Conservation (phyloP, 2,888 invertebrate species). For the Nematopogon swammerdamellus region DNA sequence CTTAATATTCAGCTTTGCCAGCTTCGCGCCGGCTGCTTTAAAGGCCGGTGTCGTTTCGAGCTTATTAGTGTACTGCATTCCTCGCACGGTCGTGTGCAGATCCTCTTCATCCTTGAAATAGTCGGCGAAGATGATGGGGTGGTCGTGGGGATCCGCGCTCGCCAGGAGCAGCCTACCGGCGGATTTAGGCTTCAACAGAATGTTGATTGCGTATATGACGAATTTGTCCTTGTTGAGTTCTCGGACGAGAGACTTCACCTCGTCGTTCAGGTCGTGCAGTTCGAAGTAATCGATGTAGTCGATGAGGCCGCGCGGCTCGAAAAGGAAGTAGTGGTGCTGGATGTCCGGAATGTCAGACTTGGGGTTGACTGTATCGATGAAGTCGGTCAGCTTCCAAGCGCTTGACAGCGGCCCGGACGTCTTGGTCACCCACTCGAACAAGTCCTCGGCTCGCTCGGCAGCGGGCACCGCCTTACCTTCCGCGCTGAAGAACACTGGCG, state of each 20-base stretch:
- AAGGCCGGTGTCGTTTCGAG: background rate
- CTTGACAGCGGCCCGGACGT: conserved; percentile 19
- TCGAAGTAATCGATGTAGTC: conserved; percentile 6
- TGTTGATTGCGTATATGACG: background rate
- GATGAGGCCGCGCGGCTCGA: conserved; percentile 11
- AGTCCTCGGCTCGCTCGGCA: background rate
- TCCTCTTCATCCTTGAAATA: background rate
- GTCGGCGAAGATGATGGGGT: conserved; percentile 24
- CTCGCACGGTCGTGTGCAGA: background rate
- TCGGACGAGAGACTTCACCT: conserved; percentile 1
- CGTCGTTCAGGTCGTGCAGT: conserved; percentile 12
- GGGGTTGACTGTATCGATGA: conserved; percentile 10
- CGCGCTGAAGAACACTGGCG: conserved; percentile 20
- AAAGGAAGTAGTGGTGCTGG: conserved; percentile 16
- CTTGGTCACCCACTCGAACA: conserved; percentile 5
- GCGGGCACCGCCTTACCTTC: conserved; percentile 7
- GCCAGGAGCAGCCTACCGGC: conserved; percentile 38
- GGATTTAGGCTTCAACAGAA: conserved; percentile 40
- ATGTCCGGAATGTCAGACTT: conserved; percentile 18
- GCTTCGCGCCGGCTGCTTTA: background rate
- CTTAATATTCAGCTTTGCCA: background rate
- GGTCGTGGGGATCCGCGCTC: conserved; percentile 48
- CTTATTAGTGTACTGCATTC: background rate
- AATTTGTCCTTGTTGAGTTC: background rate
- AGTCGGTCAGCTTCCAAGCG: conserved; percentile 13